Conservation (phyloP, 2,888 invertebrate species). For the Azorinus chamasolen region DNA sequence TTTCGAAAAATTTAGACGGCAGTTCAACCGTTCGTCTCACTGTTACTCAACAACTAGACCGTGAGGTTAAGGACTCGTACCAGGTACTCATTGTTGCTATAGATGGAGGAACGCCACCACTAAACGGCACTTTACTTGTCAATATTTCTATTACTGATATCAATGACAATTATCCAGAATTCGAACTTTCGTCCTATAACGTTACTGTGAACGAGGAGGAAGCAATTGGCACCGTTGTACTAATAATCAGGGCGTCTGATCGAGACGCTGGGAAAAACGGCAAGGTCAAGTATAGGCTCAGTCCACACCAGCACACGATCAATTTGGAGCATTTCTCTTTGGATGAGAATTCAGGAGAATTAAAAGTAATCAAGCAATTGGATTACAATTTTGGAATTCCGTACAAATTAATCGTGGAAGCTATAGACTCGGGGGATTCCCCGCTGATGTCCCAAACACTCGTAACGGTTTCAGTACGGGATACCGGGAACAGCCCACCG, state of each 20-base stretch:
- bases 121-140: conserved; percentile 58
- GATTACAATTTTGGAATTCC: conserved; percentile 49
- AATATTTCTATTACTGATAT: conserved; percentile 64
- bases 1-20: conserved; percentile 69
- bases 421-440: conserved; percentile 63
- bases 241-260: conserved; percentile 92
- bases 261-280: conserved; percentile 93
- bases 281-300: conserved; percentile 86
- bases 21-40: conserved; percentile 67
- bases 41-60: conserved; percentile 65
- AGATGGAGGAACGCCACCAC: conserved; percentile 70
- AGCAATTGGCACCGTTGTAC: conserved; percentile 54
- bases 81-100: conserved; percentile 67
- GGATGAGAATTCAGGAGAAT: conserved; percentile 67
- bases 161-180: conserved; percentile 70
- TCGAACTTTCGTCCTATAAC: conserved; percentile 57
- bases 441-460: conserved; percentile 67
- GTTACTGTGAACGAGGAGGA: conserved; percentile 68
- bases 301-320: conserved; percentile 57
- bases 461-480: conserved; percentile 89
- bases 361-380: conserved; percentile 58
- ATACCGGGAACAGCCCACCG: conserved; percentile 97
- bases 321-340: conserved; percentile 63
- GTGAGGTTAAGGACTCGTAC: conserved; percentile 70
- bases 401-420: conserved; percentile 68